Base-by-base conservation (phyloP, 2,888 invertebrate genomes). In the Venustoraphidia nigricollis region DNA sequence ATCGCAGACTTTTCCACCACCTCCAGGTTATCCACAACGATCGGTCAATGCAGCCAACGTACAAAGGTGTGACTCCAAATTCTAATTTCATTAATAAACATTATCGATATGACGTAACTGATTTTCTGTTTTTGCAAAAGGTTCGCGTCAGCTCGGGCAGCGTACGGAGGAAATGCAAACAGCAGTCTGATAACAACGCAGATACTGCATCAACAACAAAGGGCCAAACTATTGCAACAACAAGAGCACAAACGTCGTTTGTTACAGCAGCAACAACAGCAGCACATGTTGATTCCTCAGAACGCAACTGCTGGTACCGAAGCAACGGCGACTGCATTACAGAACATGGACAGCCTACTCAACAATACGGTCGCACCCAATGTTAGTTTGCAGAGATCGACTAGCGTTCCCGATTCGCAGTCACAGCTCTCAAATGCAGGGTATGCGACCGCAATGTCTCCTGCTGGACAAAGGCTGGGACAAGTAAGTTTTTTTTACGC, bases 281-380 rank as follows among this genome's bases (percentile, higher is more conserved):
- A 89, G 62, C 85, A 85, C 60, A 67, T 87, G 68, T 73, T 88
- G 53, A 85, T 88, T 58, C 82, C 84, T 47, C 83, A 86, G 62
- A 83, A 81, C 63, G 83, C 83, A 50, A 81, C 81, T 53, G 69
- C 70, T 52, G 70, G 72, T 55, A 27, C 27, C 1, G 27, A 27
- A 6, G 73, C 73, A 61, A 68, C 72, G 52, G 67, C 69, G 51
- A 65, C 72, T 40, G 69, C 68, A 46, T 67, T 77, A 55, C 75
- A 75, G 53, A 90, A 86, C 60, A 87, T 93, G 59, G 87, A 83
- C 62, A 88, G 84, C 52, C 73, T 94, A 56, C 75, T 92, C 59
- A 87, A 85, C 62, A 84, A 84, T 58, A 83, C 83, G 44, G 88
- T 89, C 53, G 89, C 91, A 48, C 89, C 89, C 46, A 94, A 94